phyloP scores from a whole-genome alignment of 2,888 invertebrate genomes.

The Hoplodrina ambigua region DNA sequence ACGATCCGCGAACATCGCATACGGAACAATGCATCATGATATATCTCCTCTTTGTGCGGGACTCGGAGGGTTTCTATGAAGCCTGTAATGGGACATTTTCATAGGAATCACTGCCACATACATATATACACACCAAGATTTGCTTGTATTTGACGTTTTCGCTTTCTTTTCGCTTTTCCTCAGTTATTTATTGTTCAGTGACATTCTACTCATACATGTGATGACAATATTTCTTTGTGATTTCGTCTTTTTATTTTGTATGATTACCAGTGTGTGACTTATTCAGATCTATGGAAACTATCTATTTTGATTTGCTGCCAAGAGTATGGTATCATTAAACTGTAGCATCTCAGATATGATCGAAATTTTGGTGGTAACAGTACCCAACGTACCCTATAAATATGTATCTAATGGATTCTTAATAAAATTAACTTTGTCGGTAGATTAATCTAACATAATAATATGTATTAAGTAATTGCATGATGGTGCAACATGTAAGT shows the following conservation, averaged over 20 bases:
- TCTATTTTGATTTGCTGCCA: neutral
- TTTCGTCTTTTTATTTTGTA: constrained; percentile 41
- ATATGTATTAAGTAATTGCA: too few relatives aligned
- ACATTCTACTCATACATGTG: constrained; percentile 45
- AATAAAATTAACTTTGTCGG: too few relatives aligned
- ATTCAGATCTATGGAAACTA: constrained; percentile 13
- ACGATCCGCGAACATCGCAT: constrained; percentile 9
- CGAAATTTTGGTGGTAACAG: neutral
- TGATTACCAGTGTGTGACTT: constrained; percentile 29
- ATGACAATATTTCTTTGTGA: constrained; percentile 46
- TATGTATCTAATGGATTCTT: too few relatives aligned
- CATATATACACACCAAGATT: constrained; percentile 42
- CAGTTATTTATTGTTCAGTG: constrained; percentile 58
- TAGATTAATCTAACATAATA: too few relatives aligned
- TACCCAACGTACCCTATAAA: too few relatives aligned
- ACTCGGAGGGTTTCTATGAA: constrained; percentile 70
- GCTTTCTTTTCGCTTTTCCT: constrained; percentile 53
- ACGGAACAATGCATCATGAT: constrained; percentile 47
- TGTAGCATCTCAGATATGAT: neutral
- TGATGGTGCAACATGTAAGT: too few relatives aligned
- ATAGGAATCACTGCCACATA: constrained; percentile 67
- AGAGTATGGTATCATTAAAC: neutral
- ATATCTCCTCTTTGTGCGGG: constrained; percentile 42
- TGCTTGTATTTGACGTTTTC: constrained; percentile 29
- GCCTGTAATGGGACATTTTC: constrained; percentile 69